Base-by-base conservation (phyloP, 2,888 invertebrate species). In the Ormyrus nitidulus region DNA sequence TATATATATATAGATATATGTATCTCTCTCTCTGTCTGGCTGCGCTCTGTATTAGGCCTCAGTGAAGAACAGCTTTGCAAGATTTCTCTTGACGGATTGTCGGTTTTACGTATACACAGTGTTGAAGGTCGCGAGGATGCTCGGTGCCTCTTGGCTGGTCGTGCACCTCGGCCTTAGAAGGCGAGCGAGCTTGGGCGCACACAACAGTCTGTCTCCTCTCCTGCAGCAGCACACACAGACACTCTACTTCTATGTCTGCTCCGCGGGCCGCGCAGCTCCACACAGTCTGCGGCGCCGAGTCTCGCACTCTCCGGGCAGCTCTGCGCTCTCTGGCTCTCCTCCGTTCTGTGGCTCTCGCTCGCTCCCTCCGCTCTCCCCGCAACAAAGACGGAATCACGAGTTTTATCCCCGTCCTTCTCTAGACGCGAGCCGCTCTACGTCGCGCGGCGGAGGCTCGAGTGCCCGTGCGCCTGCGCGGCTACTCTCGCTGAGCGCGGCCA, bases 21-120 rank as follows among this genome's bases (percentile, higher is more conserved):
- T 72, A 19, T 71, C 44, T 72, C 10, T 76, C 44, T 66, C 6
- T 66, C 6, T 46, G 7, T 65, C 10, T 56, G 65, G 49, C 49
- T 66, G 69, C 19, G 54, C 72, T 74, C 59, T 65, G 46, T 44
- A n/a, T 48, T 19, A 62, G 73, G 64, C 64, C 69, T 34, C n/a
- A 46, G 11, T 19, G 19, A 19, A 19, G 19, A 19, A 19, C 19
- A 19, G 5, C 11, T 46, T 8, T 9, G 34, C 6, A 44, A 51
- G 65, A 48, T 54, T 64, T 64, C 48, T 56, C 80, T 86, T 86
- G 88, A 87, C 88, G 88, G 89, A 89, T 90, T 89, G 89, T 89
- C 89, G 88, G 83, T 83, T 85, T 88, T 87, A 87, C 87, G 88
- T 88, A 88, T 88, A 87, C 88, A 82, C 83, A 69, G 77, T 87